These are phyloP conservation scores for Pseudococcus jackbeardsleyi DNA, from an alignment of 2,888 invertebrate genomes.

Conservation along the genomic window DNA sequence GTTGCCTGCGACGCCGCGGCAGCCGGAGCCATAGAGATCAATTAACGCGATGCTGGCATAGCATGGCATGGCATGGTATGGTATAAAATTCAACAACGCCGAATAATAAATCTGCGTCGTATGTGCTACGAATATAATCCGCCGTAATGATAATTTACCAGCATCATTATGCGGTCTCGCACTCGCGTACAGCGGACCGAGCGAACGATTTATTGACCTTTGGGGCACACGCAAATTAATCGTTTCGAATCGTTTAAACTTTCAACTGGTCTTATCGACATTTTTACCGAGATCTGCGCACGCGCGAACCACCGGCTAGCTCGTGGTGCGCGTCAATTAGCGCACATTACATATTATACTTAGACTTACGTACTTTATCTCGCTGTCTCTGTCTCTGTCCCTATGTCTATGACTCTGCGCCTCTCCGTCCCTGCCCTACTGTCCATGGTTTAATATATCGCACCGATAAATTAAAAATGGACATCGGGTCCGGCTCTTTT, in stretches of 20 bases:
- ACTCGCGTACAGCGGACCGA: background rate
- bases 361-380: too few species aligned
- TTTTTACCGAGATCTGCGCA: background rate
- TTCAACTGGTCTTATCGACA: slow-evolving; percentile 20
- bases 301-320: background rate
- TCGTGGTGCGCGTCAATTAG: background rate
- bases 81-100: background rate
- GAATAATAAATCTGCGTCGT: slow-evolving; percentile 22
- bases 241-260: slow-evolving; percentile 29
- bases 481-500: background rate
- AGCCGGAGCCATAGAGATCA: slow-evolving; percentile 2
- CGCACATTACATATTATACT: background rate
- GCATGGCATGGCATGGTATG: too few species aligned
- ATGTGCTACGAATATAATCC: background rate
- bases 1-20: background rate
- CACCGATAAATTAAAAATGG: background rate
- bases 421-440: too few species aligned
- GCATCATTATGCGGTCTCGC: background rate
- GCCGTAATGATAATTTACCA: slow-evolving; percentile 7
- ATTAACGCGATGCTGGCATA: background rate
- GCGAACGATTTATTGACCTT: slow-evolving; percentile 14
- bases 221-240: slow-evolving; percentile 27
- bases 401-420: too few species aligned
- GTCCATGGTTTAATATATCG: background rate
- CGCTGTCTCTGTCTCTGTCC: too few species aligned